Evolutionary conservation across 2,797 vertebrate species (phyloP), one percentile per base, ranked within the genome.

Genomic region (Liasis olivaceus): DNA sequence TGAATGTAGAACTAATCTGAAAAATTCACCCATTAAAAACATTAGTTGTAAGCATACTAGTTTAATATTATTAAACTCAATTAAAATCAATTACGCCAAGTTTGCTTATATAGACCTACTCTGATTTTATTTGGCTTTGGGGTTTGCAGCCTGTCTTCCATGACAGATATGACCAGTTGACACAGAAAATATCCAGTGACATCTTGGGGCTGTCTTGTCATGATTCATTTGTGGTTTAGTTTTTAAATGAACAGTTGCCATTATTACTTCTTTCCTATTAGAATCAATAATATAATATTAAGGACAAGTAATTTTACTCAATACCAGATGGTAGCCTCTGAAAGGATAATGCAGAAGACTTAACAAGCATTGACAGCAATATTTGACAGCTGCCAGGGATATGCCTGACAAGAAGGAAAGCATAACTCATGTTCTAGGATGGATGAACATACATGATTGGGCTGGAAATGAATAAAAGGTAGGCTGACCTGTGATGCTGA

Each of bases 211-310:
- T 90, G 47, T 4, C 47, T 87, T 88, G 66, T 66, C 88, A 87
- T 28, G 24, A 87, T 81, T 88, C 51, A 92, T 87, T 88, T 90
- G 66, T 66, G 3, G 60, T 14, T 91, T 47, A 59, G 36, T n/a
- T 90, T 91, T 84, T 81, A 13, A 63, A 59, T 59, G 26, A 66
- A 66, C 85, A 84, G 89, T 90, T 87, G 91, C 59, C 36, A 58
- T 87, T 69, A 90, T 51, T 90, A 88, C 28, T 84, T 81, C 77
- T 81, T 93, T 92, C 87, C 88, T 84, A 89, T 89, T 89, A 58
- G 66, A 59, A 58, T 60, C 87, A n/a, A 31, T 93, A 91, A 87
- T 87, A 28, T 13, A 92, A 88, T 87, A 64, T 87, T 89, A 77
- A 89, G 84, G 51, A 63, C 63, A 91, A 91, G 56, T 64, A 92